phyloP scores from a whole-genome alignment of 2,797 vertebrate genomes.

The Rhinoraja longicauda region DNA sequence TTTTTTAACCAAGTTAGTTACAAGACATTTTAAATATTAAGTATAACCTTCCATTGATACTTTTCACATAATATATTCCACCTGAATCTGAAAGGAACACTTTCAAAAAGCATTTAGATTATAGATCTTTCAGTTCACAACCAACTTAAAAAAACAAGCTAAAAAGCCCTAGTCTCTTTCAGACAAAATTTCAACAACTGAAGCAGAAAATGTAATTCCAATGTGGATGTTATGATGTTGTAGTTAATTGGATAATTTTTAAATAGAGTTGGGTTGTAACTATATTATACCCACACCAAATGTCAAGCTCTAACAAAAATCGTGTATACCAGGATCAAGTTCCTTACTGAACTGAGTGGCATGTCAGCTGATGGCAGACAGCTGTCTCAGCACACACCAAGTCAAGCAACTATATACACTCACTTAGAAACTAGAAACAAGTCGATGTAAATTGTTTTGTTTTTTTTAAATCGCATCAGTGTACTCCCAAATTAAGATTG shows the following conservation, averaged over 20 bases:
- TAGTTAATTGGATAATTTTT: background rate
- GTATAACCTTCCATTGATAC: background rate
- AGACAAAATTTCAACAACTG: background rate
- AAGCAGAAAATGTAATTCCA: background rate
- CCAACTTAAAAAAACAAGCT: no score
- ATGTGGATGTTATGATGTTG: background rate
- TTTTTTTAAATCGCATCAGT: background rate
- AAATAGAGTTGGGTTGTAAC: background rate
- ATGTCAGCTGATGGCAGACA: constrained; percentile 5
- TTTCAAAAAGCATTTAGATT: background rate
- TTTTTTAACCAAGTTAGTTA: background rate
- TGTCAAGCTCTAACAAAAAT: background rate
- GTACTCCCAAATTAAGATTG: no score
- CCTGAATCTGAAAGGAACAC: no score
- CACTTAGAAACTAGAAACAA: no score
- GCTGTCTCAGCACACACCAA: background rate
- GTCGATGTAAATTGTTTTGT: background rate
- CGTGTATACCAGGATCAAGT: background rate
- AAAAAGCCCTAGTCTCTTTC: background rate
- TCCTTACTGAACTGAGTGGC: background rate
- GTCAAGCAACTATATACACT: background rate
- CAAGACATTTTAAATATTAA: background rate
- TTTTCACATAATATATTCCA: background rate
- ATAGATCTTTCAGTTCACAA: background rate
- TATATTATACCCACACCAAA: background rate